A percentile compares a stretch with the other conserved stretches of the same genome.
phyloP scores from a whole-genome alignment of 2,888 invertebrate species.

The Microplitis deprimator region DNA sequence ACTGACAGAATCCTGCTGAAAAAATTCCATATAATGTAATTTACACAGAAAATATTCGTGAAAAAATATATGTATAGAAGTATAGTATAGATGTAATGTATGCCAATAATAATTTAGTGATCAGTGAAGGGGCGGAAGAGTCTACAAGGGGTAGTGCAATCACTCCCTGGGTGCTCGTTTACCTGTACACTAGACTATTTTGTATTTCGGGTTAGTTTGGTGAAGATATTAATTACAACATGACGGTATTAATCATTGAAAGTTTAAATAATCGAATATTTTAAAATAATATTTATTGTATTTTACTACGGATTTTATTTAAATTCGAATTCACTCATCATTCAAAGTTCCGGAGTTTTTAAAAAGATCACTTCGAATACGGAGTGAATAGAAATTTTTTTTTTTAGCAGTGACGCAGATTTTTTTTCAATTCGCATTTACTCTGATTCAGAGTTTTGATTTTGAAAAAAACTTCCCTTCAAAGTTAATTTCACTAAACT shows the following conservation, averaged over 20 bases:
- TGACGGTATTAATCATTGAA: conserved; percentile 32
- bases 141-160: conserved; percentile 48
- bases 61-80: background rate
- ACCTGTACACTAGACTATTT: conserved; percentile 35
- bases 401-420: too few relatives aligned
- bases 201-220: conserved; percentile 42
- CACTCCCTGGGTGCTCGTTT: conserved; percentile 61
- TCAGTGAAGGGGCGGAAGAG: conserved; percentile 38
- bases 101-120: conserved; percentile 46
- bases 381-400: too few relatives aligned
- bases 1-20: background rate
- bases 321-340: too few relatives aligned
- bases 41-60: background rate
- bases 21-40: background rate
- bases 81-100: background rate
- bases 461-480: too few relatives aligned
- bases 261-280: conserved; percentile 18
- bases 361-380: too few relatives aligned
- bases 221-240: conserved; percentile 43
- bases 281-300: background rate
- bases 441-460: too few relatives aligned
- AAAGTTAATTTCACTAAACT: too few relatives aligned
- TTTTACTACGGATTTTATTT: too few relatives aligned
- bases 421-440: too few relatives aligned
- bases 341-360: too few relatives aligned